Conservation (phyloP, 2,888 invertebrate genomes). For the Mythimna albipuncta region DNA sequence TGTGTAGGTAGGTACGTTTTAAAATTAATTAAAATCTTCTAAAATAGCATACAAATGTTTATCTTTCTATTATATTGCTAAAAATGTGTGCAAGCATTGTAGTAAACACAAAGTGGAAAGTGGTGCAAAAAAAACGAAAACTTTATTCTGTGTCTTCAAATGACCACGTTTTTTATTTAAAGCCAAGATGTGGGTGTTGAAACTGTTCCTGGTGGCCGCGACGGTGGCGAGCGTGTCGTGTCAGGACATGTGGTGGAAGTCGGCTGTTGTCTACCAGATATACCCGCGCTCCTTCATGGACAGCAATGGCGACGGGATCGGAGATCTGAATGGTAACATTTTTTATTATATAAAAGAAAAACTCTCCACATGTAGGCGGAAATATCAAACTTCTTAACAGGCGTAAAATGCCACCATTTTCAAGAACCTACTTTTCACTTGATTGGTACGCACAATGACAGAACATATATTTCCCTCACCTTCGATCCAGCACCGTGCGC, state of each 20-base stretch:
- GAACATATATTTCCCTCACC: neutral
- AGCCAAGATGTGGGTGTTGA: constrained; percentile 41
- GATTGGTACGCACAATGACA: neutral
- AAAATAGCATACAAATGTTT: neutral
- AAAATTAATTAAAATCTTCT: too few relatives aligned
- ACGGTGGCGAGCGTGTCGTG: constrained; percentile 15
- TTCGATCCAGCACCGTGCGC: neutral
- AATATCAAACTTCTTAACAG: neutral
- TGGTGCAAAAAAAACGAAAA: too few relatives aligned
- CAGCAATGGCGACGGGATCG: constrained; percentile 93
- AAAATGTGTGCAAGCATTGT: too few relatives aligned
- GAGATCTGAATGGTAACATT: constrained; percentile 93
- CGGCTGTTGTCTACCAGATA: constrained; percentile 94
- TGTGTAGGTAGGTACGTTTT: constrained; percentile 16
- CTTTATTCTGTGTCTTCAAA: too few relatives aligned
- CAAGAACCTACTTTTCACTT: neutral
- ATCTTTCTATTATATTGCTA: too few relatives aligned
- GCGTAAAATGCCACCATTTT: neutral
- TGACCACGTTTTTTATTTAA: neutral
- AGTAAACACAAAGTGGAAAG: too few relatives aligned
- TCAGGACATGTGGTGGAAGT: constrained; percentile 93
- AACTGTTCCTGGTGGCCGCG: constrained; percentile 34
- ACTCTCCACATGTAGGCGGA: neutral
- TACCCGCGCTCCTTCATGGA: constrained; percentile 95
- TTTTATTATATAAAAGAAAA: neutral